Evolutionary conservation across 2,113 vertebrate species (phyloP).

Genomic region (Dasyprocta punctata): DNA sequence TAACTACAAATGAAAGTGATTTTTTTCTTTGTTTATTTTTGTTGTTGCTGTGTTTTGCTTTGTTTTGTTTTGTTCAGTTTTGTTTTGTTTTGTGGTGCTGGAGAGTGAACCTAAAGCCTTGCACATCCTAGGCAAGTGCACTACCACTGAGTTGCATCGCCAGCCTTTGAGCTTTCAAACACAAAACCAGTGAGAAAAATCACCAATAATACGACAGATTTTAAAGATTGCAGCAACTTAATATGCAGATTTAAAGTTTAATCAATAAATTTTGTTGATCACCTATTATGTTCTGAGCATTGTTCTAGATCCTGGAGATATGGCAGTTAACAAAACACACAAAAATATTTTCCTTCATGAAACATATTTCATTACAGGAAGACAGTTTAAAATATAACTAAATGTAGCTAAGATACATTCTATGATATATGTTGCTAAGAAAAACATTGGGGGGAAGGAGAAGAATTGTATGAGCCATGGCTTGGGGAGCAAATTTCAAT

Average conservation of each 20-base stretch:
- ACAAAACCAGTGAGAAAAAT: not conserved
- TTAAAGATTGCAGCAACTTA: not conserved
- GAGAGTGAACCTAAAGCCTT: too few species aligned
- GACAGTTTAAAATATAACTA: not conserved
- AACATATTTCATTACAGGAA: not conserved
- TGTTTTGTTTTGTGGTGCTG: too few species aligned
- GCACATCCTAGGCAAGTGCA: not conserved
- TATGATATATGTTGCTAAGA: not conserved
- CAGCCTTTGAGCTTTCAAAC: not conserved
- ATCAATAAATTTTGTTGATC: not conserved
- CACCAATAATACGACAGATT: not conserved
- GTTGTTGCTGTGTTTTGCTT: too few species aligned
- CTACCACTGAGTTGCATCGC: not conserved
- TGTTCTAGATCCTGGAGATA: not conserved
- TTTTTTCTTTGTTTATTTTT: not conserved
- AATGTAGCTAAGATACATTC: not conserved
- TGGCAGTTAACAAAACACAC: not conserved
- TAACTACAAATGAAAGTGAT: conserved; percentile 4
- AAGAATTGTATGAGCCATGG: not conserved
- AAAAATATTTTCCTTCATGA: not conserved
- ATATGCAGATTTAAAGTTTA: not conserved
- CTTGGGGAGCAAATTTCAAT: not conserved
- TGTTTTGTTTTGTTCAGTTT: too few species aligned
- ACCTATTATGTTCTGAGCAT: not conserved
- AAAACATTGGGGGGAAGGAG: not conserved